phyloP scores from a whole-genome alignment of 2,888 invertebrate genomes.

The Limulus polyphemus region DNA sequence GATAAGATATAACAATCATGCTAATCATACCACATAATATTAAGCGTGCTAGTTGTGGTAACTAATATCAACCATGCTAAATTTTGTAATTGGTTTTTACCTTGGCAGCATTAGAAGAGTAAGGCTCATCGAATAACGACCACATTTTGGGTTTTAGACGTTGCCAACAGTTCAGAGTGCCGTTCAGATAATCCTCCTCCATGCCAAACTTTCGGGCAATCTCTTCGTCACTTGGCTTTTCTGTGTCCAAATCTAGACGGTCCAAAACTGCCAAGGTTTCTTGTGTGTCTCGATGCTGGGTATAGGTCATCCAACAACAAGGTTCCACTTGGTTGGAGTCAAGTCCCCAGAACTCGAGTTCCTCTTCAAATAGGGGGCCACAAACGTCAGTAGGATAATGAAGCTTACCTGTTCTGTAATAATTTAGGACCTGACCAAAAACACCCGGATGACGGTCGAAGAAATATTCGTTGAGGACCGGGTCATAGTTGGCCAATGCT shows the following conservation, averaged over 20 bases:
- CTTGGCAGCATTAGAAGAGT: constrained; percentile 58
- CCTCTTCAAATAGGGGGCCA: constrained; percentile 97
- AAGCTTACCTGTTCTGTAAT: constrained; percentile 94
- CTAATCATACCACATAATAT: too few relatives aligned
- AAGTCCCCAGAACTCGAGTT: constrained; percentile 97
- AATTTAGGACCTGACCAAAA: constrained; percentile 89
- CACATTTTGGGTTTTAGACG: constrained; percentile 92
- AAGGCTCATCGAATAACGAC: constrained; percentile 98
- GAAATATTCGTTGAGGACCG: constrained; percentile 98
- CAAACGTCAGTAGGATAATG: constrained; percentile 99
- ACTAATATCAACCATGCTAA: too few relatives aligned
- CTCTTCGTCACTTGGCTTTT: constrained; percentile 90
- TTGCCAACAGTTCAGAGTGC: constrained; percentile 91
- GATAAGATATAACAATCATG: too few relatives aligned
- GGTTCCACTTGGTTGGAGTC: constrained; percentile 96
- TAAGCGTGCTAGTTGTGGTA: too few relatives aligned
- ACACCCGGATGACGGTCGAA: constrained; percentile 93
- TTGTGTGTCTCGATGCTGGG: constrained; percentile 92
- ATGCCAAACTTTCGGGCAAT: constrained; percentile 94
- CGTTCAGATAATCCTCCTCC: constrained; percentile 84
- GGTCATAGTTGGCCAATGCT: constrained; percentile 97
- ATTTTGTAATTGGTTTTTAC: constrained; percentile 6
- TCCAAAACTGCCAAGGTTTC: constrained; percentile 96
- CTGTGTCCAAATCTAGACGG: constrained; percentile 91
- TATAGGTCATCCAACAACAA: constrained; percentile 99